Base-by-base conservation (phyloP, 2,888 invertebrate genomes). In the Cryptocheilus praepositus region DNA sequence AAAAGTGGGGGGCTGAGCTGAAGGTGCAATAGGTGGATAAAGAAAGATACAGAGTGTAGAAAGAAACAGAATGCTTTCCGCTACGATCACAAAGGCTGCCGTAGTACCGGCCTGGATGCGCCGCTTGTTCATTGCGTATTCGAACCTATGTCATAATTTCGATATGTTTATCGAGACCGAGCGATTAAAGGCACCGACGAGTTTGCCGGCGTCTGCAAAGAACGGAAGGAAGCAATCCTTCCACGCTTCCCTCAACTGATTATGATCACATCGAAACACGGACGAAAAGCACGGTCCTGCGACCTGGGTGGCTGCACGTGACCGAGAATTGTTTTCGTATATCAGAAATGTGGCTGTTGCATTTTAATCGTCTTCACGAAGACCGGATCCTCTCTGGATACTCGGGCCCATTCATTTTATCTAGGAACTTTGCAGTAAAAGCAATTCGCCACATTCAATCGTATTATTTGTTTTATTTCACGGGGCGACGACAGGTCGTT, bases 121-220 rank as follows among this genome's bases (percentile, higher is more conserved):
- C 52, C 55, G 63, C 60, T 72, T 63, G 61, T 76, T 67, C 61
- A 62, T 68, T 63, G 69, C 66, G 64, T 66, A 59, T 57, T 54
- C 71, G 77, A 74, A 73, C 58, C 78, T 84, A 66, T 77, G 77
- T 82, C 83, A 79, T 82, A 76, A 77, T 82, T 79, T 74, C 71
- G 80, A 83, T 81, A 77, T 79, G 81, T 83, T 83, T 84, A 82
- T 83, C 77, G 76, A 67, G 68, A 19, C 60, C 68, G 68, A 53
- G 63, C 70, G 79, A 80, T 81, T 73, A 81, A 82, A 80, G 73
- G 63, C 64, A 68, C 75, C 77, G 74, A 74, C 70, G 68, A 68
- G 71, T 59, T 44, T 28, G 22, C 15, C 19, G 43, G n/a, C 18
- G 45, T 21, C 15, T 13, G 11, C 44, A 52, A 53, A 55, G 60